phyloP scores from a whole-genome alignment of 2,113 vertebrate species.

The Colossoma macropomum region DNA sequence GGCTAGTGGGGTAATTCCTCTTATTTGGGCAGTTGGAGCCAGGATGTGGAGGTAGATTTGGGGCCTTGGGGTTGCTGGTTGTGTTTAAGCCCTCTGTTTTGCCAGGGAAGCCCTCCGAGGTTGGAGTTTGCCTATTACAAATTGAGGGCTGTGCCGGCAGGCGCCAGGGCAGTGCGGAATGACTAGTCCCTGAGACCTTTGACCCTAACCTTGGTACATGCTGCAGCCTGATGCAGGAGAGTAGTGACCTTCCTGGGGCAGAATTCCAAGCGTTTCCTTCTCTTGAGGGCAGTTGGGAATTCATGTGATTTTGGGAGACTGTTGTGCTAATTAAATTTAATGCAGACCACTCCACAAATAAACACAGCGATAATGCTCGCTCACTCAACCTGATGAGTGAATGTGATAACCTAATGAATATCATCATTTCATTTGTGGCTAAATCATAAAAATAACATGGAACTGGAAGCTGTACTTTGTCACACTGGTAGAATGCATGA shows the following conservation, averaged over 20 bases:
- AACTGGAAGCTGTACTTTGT: too few relatives aligned
- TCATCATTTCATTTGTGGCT: neutral
- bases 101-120: constrained; percentile 80
- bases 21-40: constrained; percentile 39
- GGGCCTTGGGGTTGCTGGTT: constrained; percentile 71
- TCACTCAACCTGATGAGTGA: neutral
- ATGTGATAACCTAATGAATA: constrained; percentile 3
- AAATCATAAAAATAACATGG: too few relatives aligned
- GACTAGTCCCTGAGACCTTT: constrained; percentile 79
- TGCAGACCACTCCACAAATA: constrained; percentile 75
- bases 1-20: constrained; percentile 35
- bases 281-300: constrained; percentile 75
- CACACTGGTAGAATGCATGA: too few relatives aligned
- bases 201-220: constrained; percentile 76
- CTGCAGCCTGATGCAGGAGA: constrained; percentile 72
- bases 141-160: constrained; percentile 81
- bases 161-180: constrained; percentile 83
- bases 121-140: constrained; percentile 80
- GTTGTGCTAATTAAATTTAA: constrained; percentile 79
- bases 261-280: constrained; percentile 76
- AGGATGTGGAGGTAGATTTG: constrained; percentile 60
- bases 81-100: constrained; percentile 82
- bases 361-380: constrained; percentile 68
- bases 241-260: constrained; percentile 76
- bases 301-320: constrained; percentile 66